Evolutionary conservation across 2,888 invertebrate species (phyloP).

Genomic region (Alentia gelatinosa): DNA sequence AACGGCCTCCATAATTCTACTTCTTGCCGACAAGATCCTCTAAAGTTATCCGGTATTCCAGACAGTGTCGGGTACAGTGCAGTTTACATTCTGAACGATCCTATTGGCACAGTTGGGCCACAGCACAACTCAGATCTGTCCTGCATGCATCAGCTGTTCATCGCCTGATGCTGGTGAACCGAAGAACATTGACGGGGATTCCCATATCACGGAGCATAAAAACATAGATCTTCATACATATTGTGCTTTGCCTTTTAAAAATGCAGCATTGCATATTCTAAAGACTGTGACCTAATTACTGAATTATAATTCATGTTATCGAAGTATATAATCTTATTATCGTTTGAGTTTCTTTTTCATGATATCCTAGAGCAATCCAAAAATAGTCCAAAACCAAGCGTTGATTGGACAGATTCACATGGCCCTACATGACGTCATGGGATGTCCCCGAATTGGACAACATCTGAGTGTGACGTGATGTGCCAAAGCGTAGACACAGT

Average conservation of each 20-base stretch:
- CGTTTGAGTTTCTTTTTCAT: no score
- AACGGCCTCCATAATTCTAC: not conserved
- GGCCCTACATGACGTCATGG: slow-evolving; percentile 19
- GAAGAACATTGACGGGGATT: not conserved
- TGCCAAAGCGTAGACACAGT: not conserved
- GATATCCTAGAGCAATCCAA: not conserved
- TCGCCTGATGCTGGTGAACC: slow-evolving; percentile 30
- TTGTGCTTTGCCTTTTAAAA: no score
- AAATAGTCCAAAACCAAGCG: not conserved
- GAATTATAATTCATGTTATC: no score
- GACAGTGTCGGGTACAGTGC: not conserved
- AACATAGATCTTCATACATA: not conserved
- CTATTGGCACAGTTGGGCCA: not conserved
- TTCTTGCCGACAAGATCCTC: not conserved
- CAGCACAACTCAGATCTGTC: not conserved
- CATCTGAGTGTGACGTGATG: not conserved
- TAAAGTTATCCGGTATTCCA: not conserved
- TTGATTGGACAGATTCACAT: not conserved
- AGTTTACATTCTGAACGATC: no score
- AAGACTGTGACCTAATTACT: not conserved
- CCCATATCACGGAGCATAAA: not conserved
- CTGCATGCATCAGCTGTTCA: not conserved
- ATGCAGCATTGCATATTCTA: no score
- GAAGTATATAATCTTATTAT: no score
- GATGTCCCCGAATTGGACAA: not conserved